A percentile compares a stretch with the other conserved stretches of the same genome.
Conservation (phyloP, 1,140 invertebrate genomes). For the Drosophila oshimai region DNA sequence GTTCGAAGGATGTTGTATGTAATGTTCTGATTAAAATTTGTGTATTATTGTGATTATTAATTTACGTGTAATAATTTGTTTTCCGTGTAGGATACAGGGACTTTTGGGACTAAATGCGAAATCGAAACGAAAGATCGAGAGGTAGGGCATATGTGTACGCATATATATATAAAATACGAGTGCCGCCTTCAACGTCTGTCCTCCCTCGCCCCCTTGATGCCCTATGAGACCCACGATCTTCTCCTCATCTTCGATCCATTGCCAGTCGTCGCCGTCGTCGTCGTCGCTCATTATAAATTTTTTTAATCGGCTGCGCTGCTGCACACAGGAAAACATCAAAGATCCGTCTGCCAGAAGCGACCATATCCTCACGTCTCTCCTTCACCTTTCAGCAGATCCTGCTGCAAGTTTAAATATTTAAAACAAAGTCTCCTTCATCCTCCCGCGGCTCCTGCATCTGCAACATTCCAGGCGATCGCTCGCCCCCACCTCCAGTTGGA, state of each 20-base stretch:
- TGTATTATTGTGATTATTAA: no score
- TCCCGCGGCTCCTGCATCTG: constrained; percentile 29
- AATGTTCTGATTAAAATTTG: no score
- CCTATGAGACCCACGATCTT: background rate
- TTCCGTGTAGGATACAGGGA: constrained; percentile 6
- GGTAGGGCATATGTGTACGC: constrained; percentile 48
- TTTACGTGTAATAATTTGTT: background rate
- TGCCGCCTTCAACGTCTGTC: constrained; percentile 43
- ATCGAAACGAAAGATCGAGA: constrained; percentile 72
- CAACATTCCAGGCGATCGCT: constrained; percentile 73
- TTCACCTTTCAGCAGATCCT: constrained; percentile 42
- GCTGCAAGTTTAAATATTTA: constrained; percentile 76
- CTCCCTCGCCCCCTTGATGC: background rate
- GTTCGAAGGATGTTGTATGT: no score
- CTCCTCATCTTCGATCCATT: constrained; percentile 26
- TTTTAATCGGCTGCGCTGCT: constrained; percentile 71
- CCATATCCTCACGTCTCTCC: constrained; percentile 11
- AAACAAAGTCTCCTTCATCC: constrained; percentile 64
- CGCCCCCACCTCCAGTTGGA: constrained; percentile 46
- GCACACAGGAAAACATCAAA: constrained; percentile 65
- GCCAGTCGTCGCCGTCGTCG: constrained; percentile 25
- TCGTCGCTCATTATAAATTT: constrained; percentile 77
- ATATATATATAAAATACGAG: constrained; percentile 59
- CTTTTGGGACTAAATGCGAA: constrained; percentile 59
- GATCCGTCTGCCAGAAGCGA: constrained; percentile 65